These are phyloP conservation scores for Aricia artaxerxes DNA, from an alignment of 2,888 invertebrate genomes.

Conservation along the genomic window DNA sequence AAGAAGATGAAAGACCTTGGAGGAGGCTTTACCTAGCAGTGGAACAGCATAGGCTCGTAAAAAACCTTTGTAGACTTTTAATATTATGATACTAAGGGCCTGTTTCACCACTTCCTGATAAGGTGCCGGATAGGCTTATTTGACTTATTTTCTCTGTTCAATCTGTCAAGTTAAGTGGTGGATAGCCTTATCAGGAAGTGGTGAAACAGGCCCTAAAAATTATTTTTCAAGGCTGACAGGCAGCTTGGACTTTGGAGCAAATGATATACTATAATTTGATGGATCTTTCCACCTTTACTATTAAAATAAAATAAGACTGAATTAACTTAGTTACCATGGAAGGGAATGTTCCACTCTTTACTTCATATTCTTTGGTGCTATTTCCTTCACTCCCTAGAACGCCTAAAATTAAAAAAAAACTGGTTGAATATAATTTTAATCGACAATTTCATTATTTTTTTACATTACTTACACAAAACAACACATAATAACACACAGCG, in stretches of 20 bases:
- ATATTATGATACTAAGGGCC: too few relatives aligned
- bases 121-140: too few relatives aligned
- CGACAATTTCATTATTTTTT: background rate
- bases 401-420: background rate
- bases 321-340: constrained; percentile 16
- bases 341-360: background rate
- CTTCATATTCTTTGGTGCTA: background rate
- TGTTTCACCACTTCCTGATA: too few relatives aligned
- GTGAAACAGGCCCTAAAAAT: too few relatives aligned
- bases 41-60: background rate
- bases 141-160: too few relatives aligned
- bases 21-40: background rate
- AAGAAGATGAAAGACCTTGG: too few relatives aligned
- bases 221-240: background rate
- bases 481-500: background rate
- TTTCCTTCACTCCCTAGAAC: background rate
- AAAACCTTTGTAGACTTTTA: background rate
- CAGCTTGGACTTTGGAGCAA: background rate
- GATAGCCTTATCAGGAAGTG: too few relatives aligned
- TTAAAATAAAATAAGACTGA: background rate
- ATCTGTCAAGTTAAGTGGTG: too few relatives aligned
- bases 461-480: background rate
- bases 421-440: background rate
- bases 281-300: background rate
- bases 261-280: background rate